These are phyloP conservation scores for Pegoplata infirma DNA, from an alignment of 2,888 invertebrate genomes.

Conservation along the genomic window DNA sequence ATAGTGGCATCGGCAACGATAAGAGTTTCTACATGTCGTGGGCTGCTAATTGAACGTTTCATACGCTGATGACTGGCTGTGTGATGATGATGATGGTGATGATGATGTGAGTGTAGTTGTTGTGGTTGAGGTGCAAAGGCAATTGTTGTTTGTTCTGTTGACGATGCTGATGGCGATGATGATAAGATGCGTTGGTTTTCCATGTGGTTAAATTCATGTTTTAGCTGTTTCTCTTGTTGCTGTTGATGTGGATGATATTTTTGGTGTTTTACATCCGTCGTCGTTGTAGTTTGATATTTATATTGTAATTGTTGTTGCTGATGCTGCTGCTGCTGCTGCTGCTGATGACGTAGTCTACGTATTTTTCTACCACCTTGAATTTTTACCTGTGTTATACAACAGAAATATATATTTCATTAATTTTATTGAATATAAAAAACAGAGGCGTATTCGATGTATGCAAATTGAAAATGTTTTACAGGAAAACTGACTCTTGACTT, in stretches of 20 bases:
- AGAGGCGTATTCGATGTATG: too few species aligned
- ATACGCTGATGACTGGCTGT: constrained; percentile 68
- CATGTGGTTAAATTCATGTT: constrained; percentile 55
- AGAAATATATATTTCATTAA: too few species aligned
- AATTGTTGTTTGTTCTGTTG: constrained; percentile 44
- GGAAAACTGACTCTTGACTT: too few species aligned
- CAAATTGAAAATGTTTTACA: too few species aligned
- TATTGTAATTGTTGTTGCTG: constrained; percentile 54
- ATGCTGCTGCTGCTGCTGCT: constrained; percentile 68
- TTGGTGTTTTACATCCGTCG: constrained; percentile 54
- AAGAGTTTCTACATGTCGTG: constrained; percentile 90
- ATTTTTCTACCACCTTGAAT: constrained; percentile 77
- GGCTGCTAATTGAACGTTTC: constrained; percentile 85
- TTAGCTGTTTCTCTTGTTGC: constrained; percentile 61
- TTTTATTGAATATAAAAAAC: too few species aligned
- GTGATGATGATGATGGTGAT: constrained; percentile 19
- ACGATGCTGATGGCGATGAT: constrained; percentile 23
- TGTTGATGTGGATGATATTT: constrained; percentile 46
- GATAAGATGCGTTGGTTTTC: constrained; percentile 55
- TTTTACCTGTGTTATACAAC: constrained; percentile 74
- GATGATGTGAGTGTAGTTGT: constrained; percentile 45
- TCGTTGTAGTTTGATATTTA: constrained; percentile 65
- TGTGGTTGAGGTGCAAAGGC: constrained; percentile 39
- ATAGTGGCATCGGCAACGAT: constrained; percentile 93
- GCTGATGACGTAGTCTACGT: constrained; percentile 74